Evolutionary conservation across 2,797 vertebrate genomes (phyloP), one percentile per base, ranked within the genome.

Genomic region (Ispidina lecontei): DNA sequence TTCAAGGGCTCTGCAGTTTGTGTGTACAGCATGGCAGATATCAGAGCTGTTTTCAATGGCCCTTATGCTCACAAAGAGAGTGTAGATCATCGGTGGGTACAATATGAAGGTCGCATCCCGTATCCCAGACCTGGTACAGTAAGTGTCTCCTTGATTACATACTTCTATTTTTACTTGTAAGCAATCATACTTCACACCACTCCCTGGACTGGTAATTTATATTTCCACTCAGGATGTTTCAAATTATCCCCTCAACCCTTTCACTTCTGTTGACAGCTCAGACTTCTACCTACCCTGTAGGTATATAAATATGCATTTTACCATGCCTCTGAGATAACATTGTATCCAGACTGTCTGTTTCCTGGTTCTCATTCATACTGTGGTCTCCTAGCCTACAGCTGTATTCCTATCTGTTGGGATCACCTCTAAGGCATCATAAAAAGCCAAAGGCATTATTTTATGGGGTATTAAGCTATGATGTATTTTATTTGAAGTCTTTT

Each of bases 1-100:
- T 99, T 99, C 98, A 99, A 98, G 91, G 99, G 99, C 87, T 99
- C 99, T 37, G 99, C 99, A 5, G 98, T 99, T 68, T 99, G 99
- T 91, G 98, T 99, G 77, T 99, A 99, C 94, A 99, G 97, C 95
- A 99, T 99, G 99, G 98, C 99, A 9, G 99, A 99, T 67, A 98
- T 99, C 88, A 98, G 99, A 89, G 98, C 98, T 3, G 98, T 97
- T 55, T 99, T 99, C 95, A 99, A 99, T 9, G 99, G 99, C 51
- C 99, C 99, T 3, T 99, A 99, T 7, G 98, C 99, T 18, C 99
- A 99, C 97, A 99, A 99, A 95, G 99, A 99, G 94, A 99, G 99
- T 29, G 98, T 97, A 0, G 98, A 99, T 93, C 99, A 99, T 93
- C 98, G 98, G 29, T 99, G 99, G 99, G 98, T 99, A 10, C 99